These are phyloP conservation scores for Sminthurides bifidus DNA, from an alignment of 1,140 invertebrate species.

Conservation along the genomic window DNA sequence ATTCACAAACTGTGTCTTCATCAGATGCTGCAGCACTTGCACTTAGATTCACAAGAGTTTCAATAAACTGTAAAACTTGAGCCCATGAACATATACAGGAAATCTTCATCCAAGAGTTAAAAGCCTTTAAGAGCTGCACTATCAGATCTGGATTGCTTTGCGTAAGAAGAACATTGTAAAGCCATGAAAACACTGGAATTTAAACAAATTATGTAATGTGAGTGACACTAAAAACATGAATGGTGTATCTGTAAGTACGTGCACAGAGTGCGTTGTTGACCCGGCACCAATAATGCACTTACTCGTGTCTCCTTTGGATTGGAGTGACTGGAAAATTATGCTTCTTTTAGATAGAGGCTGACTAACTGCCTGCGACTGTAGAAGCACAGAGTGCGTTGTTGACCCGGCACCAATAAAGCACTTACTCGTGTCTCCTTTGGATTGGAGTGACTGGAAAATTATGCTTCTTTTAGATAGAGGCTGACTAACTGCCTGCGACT, in stretches of 20 bases:
- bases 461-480: too few relatives aligned
- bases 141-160: constrained; percentile 20
- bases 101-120: constrained; percentile 29
- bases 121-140: constrained; percentile 21
- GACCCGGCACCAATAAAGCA: neutral
- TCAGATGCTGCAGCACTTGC: constrained; percentile 10
- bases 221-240: neutral
- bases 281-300: constrained; percentile 1
- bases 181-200: constrained; percentile 28
- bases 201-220: neutral
- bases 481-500: too few relatives aligned
- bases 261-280: too few relatives aligned
- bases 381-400: too few relatives aligned
- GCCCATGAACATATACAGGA: constrained; percentile 26
- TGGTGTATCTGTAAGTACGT: neutral
- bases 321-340: constrained; percentile 19
- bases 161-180: constrained; percentile 20
- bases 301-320: constrained; percentile 30
- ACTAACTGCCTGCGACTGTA: too few relatives aligned
- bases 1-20: constrained; percentile 23
- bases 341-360: too few relatives aligned
- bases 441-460: constrained; percentile 21
- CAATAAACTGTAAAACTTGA: constrained; percentile 12
- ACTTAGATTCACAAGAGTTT: constrained; percentile 14
- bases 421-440: constrained; percentile 28